Conservation (phyloP, 1,140 invertebrate species). For the Medauroidea extradentata region DNA sequence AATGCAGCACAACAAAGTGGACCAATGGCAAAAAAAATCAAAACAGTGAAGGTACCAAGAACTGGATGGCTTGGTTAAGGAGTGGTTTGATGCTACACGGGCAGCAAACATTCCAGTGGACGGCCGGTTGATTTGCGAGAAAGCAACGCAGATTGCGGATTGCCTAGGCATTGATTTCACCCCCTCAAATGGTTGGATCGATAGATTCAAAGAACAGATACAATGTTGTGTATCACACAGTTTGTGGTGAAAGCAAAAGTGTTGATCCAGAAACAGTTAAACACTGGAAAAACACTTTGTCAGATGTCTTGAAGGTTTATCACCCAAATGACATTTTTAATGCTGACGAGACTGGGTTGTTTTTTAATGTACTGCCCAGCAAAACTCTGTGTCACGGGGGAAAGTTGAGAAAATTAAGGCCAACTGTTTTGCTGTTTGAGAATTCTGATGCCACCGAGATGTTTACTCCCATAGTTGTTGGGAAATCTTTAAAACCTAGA, state of each 20-base stretch:
- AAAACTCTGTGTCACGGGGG: conserved; percentile 33
- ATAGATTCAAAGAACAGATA: conserved; percentile 29
- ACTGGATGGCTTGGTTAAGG: conserved; percentile 31
- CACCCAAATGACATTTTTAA: conserved; percentile 37
- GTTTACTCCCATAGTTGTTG: no score
- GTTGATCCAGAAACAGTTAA: background rate
- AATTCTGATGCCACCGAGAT: conserved; percentile 26
- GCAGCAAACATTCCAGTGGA: conserved; percentile 32
- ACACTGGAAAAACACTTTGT: background rate
- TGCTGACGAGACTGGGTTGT: conserved; percentile 41
- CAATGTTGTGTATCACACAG: background rate
- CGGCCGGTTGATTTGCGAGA: conserved; percentile 33
- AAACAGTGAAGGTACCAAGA: background rate
- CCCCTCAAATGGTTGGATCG: conserved; percentile 22
- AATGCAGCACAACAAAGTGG: background rate
- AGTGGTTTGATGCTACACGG: conserved; percentile 32
- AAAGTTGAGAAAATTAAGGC: conserved; percentile 38
- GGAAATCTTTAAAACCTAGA: no score
- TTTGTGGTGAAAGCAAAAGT: conserved; percentile 7
- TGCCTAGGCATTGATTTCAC: conserved; percentile 27
- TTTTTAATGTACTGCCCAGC: conserved; percentile 28
- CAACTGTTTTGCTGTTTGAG: conserved; percentile 33
- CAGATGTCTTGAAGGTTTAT: background rate
- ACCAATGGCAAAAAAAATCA: background rate
- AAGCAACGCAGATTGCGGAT: conserved; percentile 32